Conservation (phyloP, 1,140 invertebrate genomes). For the Hycleus phaleratus region DNA sequence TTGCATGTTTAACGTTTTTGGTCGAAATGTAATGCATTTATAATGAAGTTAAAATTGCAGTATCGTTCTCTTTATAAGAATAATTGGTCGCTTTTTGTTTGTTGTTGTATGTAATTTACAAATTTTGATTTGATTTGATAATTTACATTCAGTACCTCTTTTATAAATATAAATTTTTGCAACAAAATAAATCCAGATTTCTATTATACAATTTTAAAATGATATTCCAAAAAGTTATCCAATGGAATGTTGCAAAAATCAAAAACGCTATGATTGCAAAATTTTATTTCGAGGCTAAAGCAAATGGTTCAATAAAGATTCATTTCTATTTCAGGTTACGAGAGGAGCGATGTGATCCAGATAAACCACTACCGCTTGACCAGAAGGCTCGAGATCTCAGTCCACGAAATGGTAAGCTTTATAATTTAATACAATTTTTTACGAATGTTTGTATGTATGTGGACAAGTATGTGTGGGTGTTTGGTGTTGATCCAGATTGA, state of each 20-base stretch:
- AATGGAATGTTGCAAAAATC: no score
- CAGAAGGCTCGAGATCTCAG: conserved; percentile 73
- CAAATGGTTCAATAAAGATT: not conserved
- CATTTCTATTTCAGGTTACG: conserved; percentile 62
- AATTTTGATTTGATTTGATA: conserved; percentile 12
- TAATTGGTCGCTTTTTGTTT: conserved; percentile 20
- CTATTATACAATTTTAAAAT: no score
- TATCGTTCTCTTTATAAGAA: conserved; percentile 22
- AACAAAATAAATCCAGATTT: no score
- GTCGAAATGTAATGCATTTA: conserved; percentile 29
- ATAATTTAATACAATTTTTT: not conserved
- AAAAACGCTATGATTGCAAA: no score
- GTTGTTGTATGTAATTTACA: conserved; percentile 14
- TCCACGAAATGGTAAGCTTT: conserved; percentile 72
- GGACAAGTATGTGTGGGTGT: no score
- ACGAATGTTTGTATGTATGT: no score
- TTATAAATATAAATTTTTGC: no score
- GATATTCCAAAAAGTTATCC: no score
- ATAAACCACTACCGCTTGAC: conserved; percentile 66
- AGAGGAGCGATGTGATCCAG: conserved; percentile 73
- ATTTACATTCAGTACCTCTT: conserved; percentile 7
- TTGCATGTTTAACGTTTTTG: conserved; percentile 20
- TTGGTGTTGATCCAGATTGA: conserved; percentile 20
- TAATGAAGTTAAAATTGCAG: conserved; percentile 29
- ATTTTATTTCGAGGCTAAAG: no score